Base-by-base conservation (phyloP, 2,888 invertebrate genomes). In the Leptopilina drosophilae region DNA sequence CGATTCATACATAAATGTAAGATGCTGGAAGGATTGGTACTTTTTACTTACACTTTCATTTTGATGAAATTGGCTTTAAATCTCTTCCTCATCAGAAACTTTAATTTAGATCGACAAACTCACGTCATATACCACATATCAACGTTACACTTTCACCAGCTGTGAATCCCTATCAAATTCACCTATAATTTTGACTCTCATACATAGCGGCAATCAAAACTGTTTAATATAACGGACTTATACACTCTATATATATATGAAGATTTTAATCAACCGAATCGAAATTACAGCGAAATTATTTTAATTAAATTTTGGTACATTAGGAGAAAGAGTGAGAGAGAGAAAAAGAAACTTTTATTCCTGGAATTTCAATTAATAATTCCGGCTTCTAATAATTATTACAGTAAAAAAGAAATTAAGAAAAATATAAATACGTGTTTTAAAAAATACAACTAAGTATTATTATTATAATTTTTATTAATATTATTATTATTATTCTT, bases 71-170 rank as follows among this genome's bases (percentile, higher is more conserved):
- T 69, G 5, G 49, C 26, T 69, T 33, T 8, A 26, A 69, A 69
- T 69, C 49, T 69, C 69, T 69, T 69, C 69, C 69, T 53, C 26
- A 3, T 46, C 69, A 26, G 20, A 69, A 69, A 69, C 49, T 69
- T 53, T 69, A 53, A 69, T 69, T 69, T 26, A 69, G 53, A 49
- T 26, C 46, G 53, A 46, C 69, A n/a, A 62, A 49, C 49, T 53
- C 67, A 46, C 33, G 33, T 33, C 33, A 33, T 33, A 33, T 33
- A 33, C 33, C 49, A 67, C 67, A 46, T 12, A 66, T 46, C 26
- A 53, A n/a, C 69, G 69, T 69, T 69, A 69, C 12, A 69, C 69
- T 69, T 69, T 69, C 69, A 49, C 69, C 69, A 69, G 49, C 20
- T 69, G 53, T 53, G 49, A 12, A n/a, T 53, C 49, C 69, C 20